phyloP scores from a whole-genome alignment of 1,140 invertebrate genomes.

The Bicyclus anynana region DNA sequence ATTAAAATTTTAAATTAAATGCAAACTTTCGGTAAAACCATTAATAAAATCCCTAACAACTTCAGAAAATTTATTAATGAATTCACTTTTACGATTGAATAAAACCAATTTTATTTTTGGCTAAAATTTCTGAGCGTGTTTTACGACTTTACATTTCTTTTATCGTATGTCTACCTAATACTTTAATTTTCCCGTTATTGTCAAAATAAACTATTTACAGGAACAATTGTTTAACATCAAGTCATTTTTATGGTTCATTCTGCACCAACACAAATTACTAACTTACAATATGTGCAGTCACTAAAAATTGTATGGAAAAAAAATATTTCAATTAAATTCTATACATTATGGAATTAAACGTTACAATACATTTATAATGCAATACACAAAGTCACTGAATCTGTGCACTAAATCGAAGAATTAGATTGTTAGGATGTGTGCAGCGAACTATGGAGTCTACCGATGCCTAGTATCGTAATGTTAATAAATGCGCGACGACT shows the following conservation, averaged over 20 bases:
- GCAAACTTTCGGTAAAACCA: neutral
- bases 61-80: neutral
- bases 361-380: conserved; percentile 14
- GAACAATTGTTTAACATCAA: conserved; percentile 23
- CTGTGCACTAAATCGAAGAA: neutral
- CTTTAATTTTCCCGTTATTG: conserved; percentile 37
- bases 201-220: conserved; percentile 49
- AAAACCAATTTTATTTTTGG: neutral
- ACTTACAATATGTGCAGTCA: conserved; percentile 5
- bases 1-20: conserved; percentile 8
- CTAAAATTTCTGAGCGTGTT: conserved; percentile 3
- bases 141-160: conserved; percentile 11
- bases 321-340: conserved; percentile 11
- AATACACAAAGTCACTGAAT: conserved; percentile 14
- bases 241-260: conserved; percentile 8
- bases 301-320: neutral
- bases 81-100: neutral
- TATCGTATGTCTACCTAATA: conserved; percentile 50
- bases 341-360: conserved; percentile 2
- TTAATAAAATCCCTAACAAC: neutral
- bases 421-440: neutral
- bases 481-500: conserved; percentile 19
- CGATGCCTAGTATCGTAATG: neutral
- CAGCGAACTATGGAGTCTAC: neutral
- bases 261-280: conserved; percentile 10